Evolutionary conservation across 1,140 invertebrate species (phyloP).

Genomic region (Drosophila novamexicana): DNA sequence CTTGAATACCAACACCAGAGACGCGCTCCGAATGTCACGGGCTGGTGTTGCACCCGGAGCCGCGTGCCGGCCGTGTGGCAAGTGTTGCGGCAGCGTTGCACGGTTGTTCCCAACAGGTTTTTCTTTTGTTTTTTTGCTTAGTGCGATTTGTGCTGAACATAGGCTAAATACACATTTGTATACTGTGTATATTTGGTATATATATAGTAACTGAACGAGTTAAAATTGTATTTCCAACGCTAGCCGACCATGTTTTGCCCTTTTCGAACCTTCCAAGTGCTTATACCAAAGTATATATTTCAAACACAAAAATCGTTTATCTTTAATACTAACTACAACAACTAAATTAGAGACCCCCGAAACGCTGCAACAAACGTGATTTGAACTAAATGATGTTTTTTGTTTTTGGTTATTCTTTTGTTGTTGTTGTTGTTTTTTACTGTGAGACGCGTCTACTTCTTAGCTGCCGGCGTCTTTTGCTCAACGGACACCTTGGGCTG

Average conservation of each 20-base stretch:
- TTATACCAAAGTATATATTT: constrained; percentile 59
- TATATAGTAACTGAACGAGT: constrained; percentile 15
- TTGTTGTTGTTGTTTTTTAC: constrained; percentile 12
- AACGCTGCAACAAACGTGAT: constrained; percentile 72
- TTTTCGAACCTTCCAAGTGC: constrained; percentile 74
- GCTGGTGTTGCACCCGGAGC: constrained; percentile 66
- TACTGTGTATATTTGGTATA: not conserved
- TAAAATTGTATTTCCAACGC: constrained; percentile 27
- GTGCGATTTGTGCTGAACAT: constrained; percentile 31
- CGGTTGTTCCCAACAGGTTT: not conserved
- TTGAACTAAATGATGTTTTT: constrained; percentile 27
- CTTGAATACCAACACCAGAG: constrained; percentile 8
- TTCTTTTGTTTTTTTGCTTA: not conserved
- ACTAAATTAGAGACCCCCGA: constrained; percentile 64
- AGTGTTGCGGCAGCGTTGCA: constrained; percentile 24
- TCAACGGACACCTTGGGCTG: constrained; percentile 43
- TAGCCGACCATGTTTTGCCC: constrained; percentile 58
- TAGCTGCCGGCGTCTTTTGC: constrained; percentile 48
- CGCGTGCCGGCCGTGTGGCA: constrained; percentile 30
- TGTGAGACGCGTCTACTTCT: constrained; percentile 50
- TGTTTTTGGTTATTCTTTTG: not conserved
- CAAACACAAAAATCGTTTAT: not conserved
- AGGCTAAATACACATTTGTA: constrained; percentile 6
- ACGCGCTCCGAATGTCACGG: constrained; percentile 64
- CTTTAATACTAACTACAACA: constrained; percentile 35